These are phyloP conservation scores for Psylliodes chrysocephalus DNA, from an alignment of 2,888 invertebrate species.

Conservation along the genomic window DNA sequence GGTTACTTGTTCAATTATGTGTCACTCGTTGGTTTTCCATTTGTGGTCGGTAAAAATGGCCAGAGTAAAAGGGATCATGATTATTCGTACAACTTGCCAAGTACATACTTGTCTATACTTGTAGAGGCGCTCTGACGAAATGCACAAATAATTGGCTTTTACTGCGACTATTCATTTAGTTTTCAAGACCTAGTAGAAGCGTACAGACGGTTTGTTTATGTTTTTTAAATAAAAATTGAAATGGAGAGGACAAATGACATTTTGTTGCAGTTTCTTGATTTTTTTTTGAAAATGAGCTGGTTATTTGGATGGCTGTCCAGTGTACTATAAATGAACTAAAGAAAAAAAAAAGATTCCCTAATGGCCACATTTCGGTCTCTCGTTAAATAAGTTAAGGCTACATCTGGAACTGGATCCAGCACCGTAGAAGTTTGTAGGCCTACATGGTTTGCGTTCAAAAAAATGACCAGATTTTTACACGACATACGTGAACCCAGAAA, in stretches of 20 bases:
- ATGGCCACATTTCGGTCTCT: neutral
- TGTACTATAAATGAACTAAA: neutral
- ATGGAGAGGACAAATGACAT: too few species aligned
- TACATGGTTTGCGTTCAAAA: constrained; percentile 26
- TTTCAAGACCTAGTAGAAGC: neutral
- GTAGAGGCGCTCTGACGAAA: constrained; percentile 14
- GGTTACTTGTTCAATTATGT: constrained; percentile 34
- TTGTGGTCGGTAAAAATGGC: too few species aligned
- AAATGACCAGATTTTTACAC: constrained; percentile 28
- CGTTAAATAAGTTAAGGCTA: neutral
- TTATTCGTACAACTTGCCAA: too few species aligned
- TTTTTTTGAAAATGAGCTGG: too few species aligned
- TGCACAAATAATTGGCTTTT: too few species aligned
- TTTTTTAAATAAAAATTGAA: too few species aligned
- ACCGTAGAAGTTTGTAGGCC: constrained; percentile 25
- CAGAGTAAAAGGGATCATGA: too few species aligned
- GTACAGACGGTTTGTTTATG: too few species aligned
- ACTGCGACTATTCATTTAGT: constrained; percentile 10
- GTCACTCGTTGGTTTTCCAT: constrained; percentile 26
- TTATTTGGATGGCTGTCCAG: neutral
- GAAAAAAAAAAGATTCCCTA: neutral
- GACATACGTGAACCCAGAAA: constrained; percentile 9
- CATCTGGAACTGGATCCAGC: neutral
- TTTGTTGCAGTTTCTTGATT: too few species aligned
- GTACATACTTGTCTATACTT: constrained; percentile 37